Conservation (phyloP, 2,888 invertebrate species). For the Hirtodrosophila histrioides region DNA sequence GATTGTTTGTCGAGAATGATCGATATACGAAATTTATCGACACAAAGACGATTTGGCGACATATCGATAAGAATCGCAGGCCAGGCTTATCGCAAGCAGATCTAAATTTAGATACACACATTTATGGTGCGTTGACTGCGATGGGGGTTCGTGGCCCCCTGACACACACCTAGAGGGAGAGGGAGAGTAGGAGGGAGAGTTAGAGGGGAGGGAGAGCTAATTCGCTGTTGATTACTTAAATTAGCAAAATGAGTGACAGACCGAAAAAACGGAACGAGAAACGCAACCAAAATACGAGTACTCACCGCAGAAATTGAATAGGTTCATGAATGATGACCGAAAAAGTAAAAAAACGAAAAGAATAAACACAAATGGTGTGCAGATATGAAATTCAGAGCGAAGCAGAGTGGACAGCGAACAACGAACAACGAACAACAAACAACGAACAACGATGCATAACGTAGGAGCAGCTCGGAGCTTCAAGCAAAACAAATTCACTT, state of each 20-base stretch:
- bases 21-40: not conserved
- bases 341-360: constrained; percentile 15
- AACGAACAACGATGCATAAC: constrained; percentile 20
- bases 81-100: constrained; percentile 1
- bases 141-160: constrained; percentile 48
- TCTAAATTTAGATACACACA: constrained; percentile 35
- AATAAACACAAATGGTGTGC: constrained; percentile 14
- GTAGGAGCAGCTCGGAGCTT: constrained; percentile 41
- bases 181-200: constrained; percentile 1
- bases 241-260: constrained; percentile 76
- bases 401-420: constrained; percentile 18
- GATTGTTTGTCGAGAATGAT: too few species aligned
- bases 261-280: constrained; percentile 33
- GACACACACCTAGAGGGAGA: not conserved
- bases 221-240: constrained; percentile 76
- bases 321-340: constrained; percentile 61
- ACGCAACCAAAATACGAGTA: constrained; percentile 15
- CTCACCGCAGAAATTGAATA: constrained; percentile 63
- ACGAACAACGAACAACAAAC: constrained; percentile 9
- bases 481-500: constrained; percentile 70
- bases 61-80: not conserved
- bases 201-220: constrained; percentile 36
- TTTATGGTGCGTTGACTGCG: constrained; percentile 50
- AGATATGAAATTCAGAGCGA: constrained; percentile 21
- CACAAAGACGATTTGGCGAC: not conserved